Base-by-base conservation (phyloP, 2,113 vertebrate genomes). In the Phyllostomus hastatus region DNA sequence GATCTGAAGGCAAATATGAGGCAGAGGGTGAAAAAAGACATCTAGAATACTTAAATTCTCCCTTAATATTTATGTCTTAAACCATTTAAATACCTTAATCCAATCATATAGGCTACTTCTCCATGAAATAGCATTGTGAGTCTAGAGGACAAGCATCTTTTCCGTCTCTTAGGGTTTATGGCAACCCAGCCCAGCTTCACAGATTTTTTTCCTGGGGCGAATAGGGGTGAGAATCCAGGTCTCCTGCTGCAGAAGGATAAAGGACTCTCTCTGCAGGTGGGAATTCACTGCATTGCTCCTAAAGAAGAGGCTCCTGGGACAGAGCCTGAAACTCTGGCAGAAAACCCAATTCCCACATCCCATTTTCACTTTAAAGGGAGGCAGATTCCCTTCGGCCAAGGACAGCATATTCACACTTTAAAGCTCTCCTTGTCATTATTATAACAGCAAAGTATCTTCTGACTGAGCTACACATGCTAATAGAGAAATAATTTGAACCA, bases 281-380 rank as follows among this genome's bases (percentile, higher is more conserved):
- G 50, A 91, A 87, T 89, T 88, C 88, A 90, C 84, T 92, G 43
- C 41, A 19, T 50, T 83, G 10, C 61, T 92, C 38, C 76, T 75
- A 67, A 84, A 61, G 46, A 76, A 87, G 59, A 82, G 5, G 8
- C 26, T 91, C 48, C 61, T 33, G 14, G 31, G 52, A 86, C 19
- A 73, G 2, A 1, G 20, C 12, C 69, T 19, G 41, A 70, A 67
- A 59, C 75, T 50, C 72, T 73, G 28, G 33, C 35, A 69, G 31
- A 66, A 79, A 95, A 64, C 33, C 24, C 87, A 75, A 48, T 69
- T 94, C 57, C 61, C 88, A 82, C 28, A 69, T 81, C 19, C 38
- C 54, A 72, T 73, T 95, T 97, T 96, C 93, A 97, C 50, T 94
- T 96, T n/a, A 70, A 1, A 70, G 46, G 46, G 19, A 70, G 38